These are phyloP conservation scores for Ailuropoda melanoleuca DNA, from an alignment of 2,113 vertebrate species.

Conservation along the genomic window DNA sequence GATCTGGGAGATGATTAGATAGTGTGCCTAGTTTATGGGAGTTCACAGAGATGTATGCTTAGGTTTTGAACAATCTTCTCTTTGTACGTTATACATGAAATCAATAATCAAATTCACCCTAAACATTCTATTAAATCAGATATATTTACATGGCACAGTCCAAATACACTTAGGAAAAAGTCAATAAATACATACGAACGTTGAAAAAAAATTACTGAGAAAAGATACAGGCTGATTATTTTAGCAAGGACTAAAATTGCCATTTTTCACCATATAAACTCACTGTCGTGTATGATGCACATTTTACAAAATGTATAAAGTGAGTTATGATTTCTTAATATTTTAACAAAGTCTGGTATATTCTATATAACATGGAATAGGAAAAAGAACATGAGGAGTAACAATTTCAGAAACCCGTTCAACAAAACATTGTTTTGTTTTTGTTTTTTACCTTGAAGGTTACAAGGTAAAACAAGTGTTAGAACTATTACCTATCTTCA, in stretches of 20 bases:
- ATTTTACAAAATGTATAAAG: slow-evolving; percentile 9
- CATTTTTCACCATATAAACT: neutral
- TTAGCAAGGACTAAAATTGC: neutral
- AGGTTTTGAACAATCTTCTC: neutral
- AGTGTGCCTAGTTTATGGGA: neutral
- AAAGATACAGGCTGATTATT: neutral
- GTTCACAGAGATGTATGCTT: neutral
- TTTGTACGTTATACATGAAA: neutral
- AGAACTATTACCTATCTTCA: slow-evolving; percentile 74
- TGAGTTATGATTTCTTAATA: neutral
- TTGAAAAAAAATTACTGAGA: neutral
- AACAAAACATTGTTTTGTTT: slow-evolving; percentile 36
- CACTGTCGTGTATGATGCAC: neutral
- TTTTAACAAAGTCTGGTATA: neutral
- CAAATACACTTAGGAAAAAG: neutral
- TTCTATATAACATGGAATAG: neutral
- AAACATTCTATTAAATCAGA: neutral
- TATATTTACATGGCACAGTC: neutral
- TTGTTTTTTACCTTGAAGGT: slow-evolving; percentile 77
- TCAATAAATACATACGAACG: neutral
- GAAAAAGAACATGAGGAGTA: slow-evolving; percentile 1
- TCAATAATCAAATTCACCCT: neutral
- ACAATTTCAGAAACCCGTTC: slow-evolving; percentile 63
- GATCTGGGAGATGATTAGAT: neutral
- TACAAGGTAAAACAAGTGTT: slow-evolving; percentile 78